Conservation (phyloP, 2,888 invertebrate species). For the Frankliniella fusca region DNA sequence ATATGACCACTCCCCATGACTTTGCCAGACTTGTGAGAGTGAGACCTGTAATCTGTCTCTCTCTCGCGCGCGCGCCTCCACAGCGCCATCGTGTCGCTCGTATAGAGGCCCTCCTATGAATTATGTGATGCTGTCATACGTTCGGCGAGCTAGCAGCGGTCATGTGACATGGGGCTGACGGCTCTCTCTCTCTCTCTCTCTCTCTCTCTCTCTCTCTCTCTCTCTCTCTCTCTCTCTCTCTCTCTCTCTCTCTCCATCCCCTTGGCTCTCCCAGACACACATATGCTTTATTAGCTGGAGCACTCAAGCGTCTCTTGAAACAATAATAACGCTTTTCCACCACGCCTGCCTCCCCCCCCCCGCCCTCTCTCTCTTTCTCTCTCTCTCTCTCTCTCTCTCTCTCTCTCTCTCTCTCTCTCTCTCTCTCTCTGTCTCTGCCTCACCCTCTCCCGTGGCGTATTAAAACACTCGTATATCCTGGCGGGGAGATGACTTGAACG, state of each 20-base stretch:
- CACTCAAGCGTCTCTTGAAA: neutral
- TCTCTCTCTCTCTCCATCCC: neutral
- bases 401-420: constrained; percentile 1
- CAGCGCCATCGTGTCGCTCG: too few species aligned
- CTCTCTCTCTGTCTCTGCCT: neutral
- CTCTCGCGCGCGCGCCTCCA: too few species aligned
- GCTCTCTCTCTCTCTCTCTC: neutral
- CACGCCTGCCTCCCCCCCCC: neutral
- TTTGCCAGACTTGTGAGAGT: too few species aligned
- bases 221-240: neutral
- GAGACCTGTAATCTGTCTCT: too few species aligned
- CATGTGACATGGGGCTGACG: too few species aligned
- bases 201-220: neutral
- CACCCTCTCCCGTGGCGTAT: neutral
- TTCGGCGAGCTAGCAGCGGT: too few species aligned
- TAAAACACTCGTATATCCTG: too few species aligned
- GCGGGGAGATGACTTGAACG: too few species aligned
- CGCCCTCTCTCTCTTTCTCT: neutral
- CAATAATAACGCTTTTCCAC: neutral
- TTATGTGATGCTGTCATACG: too few species aligned
- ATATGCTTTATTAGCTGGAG: neutral
- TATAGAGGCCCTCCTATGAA: too few species aligned
- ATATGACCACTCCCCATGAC: too few species aligned
- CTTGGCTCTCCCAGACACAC: neutral
- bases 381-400: constrained; percentile 1